Evolutionary conservation across 2,113 vertebrate species (phyloP), one percentile per base, ranked within the genome.

Genomic region (Potamarius usumacintae): DNA sequence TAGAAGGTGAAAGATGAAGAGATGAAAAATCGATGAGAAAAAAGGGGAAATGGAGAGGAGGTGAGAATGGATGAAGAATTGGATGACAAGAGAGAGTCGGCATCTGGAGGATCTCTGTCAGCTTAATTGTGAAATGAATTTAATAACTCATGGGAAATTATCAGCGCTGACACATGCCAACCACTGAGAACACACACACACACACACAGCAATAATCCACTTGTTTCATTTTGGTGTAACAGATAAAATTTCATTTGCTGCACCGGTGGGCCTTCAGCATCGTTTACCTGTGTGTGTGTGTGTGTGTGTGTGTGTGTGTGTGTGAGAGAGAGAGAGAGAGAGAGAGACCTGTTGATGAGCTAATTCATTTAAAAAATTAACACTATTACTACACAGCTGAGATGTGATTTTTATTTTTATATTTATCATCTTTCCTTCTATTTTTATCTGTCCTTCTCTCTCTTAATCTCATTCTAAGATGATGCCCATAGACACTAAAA

Each of bases 111-210:
- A 79, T 65, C 85, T 58, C 63, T 60, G 85, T 86, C 63, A 82
- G 65, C 65, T 82, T 87, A 82, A 82, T 87, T 82, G 86, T 82
- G 30, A 86, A 86, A 82, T 87, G 86, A 86, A 86, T 79, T 86
- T 86, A 82, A 86, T 86, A 86, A 86, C 65, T 79, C 85, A 60
- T 82, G 79, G 78, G 85, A 87, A 82, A 87, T 87, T 71, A 87
- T 87, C 86, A 72, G 55, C 78, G 7, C 34, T 82, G 86, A 87
- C 79, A 77, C 69, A 86, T 87, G 83, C 63, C 74, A 83, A 69
- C 53, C 82, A n/a, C 86, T 76, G 88, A 52, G 55, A 62, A 25
- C 71, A 63, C 67, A 60, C 62, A 79, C 87, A 77, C 86, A 72
- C 79, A 48, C 72, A 78, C 25, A 78, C 89, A 62, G 72, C 85